Evolutionary conservation across 2,888 invertebrate species (phyloP), one percentile per base, ranked within the genome.

Genomic region (Syritta pipiens): DNA sequence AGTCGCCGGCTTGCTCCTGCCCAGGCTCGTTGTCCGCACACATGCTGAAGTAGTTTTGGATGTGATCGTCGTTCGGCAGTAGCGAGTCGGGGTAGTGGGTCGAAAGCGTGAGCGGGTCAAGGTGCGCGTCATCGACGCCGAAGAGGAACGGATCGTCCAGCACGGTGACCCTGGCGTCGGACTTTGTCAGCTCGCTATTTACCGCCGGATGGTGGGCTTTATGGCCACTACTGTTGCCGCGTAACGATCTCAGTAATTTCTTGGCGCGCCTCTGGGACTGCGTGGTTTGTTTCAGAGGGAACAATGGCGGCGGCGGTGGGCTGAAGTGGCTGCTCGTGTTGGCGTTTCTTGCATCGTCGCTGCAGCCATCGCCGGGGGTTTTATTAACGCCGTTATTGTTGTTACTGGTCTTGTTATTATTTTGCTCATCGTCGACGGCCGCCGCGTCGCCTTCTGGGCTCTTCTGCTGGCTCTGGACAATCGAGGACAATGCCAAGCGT

Each of bases 401-500:
- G 62, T 72, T 71, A 4, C 12, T 32, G 12, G 2, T 37, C 82
- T 82, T 82, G 81, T 83, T 67, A 53, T 79, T 81, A 59, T 67
- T 81, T 72, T 86, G 86, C 77, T 85, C 72, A 44, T 74, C 84
- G 71, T 82, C 82, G 82, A 60, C 83, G 68, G 72, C 51, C 35
- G 37, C 53, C 20, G 53, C 62, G 2, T 17, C 62, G 20, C 51
- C 76, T 26, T 30, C 42, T n/a, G 59, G 28, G 62, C 76, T 67
- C 77, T 57, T 76, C 30, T 55, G 65, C 51, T 68, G 76, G 68
- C 82, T 62, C 28, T 79, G 77, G 60, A 76, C 81, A 77, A 81
- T 75, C 35, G 83, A 83, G 42, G 85, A 85, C 82, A 83, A 86
- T 40, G 90, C 89, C 89, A 91, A 90, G 83, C 91, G 88, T 83